Evolutionary conservation across 2,797 vertebrate species (phyloP), one percentile per base, ranked within the genome.

Genomic region (Cynopterus sphinx): DNA sequence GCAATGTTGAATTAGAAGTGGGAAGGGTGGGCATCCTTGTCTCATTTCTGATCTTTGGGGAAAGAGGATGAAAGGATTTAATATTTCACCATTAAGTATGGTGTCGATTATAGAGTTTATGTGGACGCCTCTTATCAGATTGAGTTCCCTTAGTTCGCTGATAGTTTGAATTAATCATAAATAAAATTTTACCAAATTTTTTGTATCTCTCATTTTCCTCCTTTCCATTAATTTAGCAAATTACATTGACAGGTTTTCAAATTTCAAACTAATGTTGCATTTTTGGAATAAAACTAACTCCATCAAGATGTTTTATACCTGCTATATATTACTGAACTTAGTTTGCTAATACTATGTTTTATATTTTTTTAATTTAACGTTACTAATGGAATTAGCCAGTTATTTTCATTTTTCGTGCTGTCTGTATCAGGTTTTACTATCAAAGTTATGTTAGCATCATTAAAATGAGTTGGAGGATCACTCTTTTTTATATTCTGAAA

Each of bases 201-300:
- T 41, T 77, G 5, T 53, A 33, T 51, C 39, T 91, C 49, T 49
- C 49, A 2, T 63, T 90, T 93, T 88, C 68, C 67, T 87, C 26
- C 6, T 83, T 85, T 55, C 82, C 51, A 21, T 70, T 93, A 87
- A 79, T 74, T 68, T 95, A 46, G 15, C 75, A n/a, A 90, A 74
- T 78, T 88, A 70, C 7, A 75, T 12, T 78, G 22, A 79, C 22
- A 39, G 24, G n/a, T 36, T 81, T 90, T 67, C n/a, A 53, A 57
- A 67, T 57, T 31, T 91, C 49, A 83, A 65, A 83, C 0, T 53
- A 61, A 82, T 61, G 33, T 59, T 90, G 9, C 26, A 41, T 70
- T 86, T 43, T 86, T 78, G 4, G 7, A 92, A 73, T 86, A 77
- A 91, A 73, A 13, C 15, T 36, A 85, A 49, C 19, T 93, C 61